Percentiles rank a stretch among this genome's conserved stretches.
Conservation (phyloP, 2,797 vertebrate species). For the Melopsittacus undulatus region DNA sequence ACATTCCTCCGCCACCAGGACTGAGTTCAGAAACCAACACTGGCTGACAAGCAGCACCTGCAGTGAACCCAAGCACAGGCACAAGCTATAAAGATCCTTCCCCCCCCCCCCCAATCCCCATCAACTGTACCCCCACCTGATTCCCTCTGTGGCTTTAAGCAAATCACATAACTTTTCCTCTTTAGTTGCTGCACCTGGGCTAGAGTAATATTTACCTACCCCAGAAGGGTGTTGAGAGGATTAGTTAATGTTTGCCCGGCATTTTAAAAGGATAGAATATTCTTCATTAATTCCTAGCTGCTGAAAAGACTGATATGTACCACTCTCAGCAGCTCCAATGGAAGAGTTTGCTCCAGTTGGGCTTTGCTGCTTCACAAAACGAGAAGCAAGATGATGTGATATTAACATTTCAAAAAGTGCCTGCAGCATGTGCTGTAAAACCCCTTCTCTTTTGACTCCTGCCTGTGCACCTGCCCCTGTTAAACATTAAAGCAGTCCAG, state of each 20-base stretch:
- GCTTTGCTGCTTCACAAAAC: background rate
- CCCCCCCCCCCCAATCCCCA: background rate
- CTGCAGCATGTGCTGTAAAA: background rate
- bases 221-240: slow-evolving; percentile 26
- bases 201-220: slow-evolving; percentile 38
- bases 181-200: slow-evolving; percentile 33
- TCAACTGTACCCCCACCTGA: background rate
- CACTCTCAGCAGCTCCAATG: background rate
- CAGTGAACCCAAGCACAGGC: background rate
- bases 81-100: background rate
- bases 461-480: background rate
- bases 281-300: background rate
- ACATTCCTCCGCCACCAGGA: fast-evolving
- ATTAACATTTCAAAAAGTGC: background rate
- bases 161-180: slow-evolving; percentile 23
- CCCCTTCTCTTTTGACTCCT: background rate
- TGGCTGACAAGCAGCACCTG: background rate
- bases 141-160: slow-evolving; percentile 29
- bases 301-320: background rate
- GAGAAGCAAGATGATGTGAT: background rate
- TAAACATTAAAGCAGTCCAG: slow-evolving; percentile 7
- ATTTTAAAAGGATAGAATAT: slow-evolving; percentile 28
- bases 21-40: background rate
- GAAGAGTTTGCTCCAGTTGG: background rate
- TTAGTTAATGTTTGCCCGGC: slow-evolving; percentile 61